These are phyloP conservation scores for Vanessa atalanta DNA, from an alignment of 1,140 invertebrate genomes.

Conservation along the genomic window DNA sequence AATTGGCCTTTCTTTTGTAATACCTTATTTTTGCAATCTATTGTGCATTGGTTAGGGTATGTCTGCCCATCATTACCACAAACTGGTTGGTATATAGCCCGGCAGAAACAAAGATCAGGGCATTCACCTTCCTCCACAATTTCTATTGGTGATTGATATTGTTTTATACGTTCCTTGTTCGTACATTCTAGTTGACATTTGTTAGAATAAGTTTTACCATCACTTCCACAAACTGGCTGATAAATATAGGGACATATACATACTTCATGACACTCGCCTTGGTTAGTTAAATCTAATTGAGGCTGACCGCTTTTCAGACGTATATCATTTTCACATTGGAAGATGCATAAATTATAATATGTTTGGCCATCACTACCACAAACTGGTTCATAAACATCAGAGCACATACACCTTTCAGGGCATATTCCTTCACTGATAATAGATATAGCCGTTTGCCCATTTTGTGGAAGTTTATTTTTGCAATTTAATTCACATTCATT, in stretches of 20 bases:
- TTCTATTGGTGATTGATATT: slow-evolving; percentile 18
- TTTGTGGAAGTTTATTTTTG: background rate
- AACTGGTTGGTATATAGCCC: slow-evolving; percentile 47
- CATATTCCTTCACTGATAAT: slow-evolving; percentile 79
- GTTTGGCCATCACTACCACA: slow-evolving; percentile 58
- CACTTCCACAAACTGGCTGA: slow-evolving; percentile 38
- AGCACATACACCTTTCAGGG: slow-evolving; percentile 75
- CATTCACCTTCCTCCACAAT: slow-evolving; percentile 81
- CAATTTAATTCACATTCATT: slow-evolving; percentile 15
- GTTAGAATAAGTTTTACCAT: slow-evolving; percentile 39
- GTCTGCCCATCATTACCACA: slow-evolving; percentile 58
- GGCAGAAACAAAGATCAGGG: slow-evolving; percentile 75
- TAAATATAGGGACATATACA: slow-evolving; percentile 34
- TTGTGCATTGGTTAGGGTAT: slow-evolving; percentile 56
- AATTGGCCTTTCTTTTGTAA: slow-evolving; percentile 17
- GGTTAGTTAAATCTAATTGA: slow-evolving; percentile 14
- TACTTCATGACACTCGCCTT: slow-evolving; percentile 27
- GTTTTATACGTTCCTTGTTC: slow-evolving; percentile 24
- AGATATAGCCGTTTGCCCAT: slow-evolving; percentile 5
- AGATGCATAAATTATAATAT: slow-evolving; percentile 55
- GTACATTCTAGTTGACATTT: slow-evolving; percentile 36
- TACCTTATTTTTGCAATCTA: slow-evolving; percentile 52
- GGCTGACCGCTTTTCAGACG: slow-evolving; percentile 18
- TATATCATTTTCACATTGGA: slow-evolving; percentile 51
- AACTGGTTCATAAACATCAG: slow-evolving; percentile 47